These are phyloP conservation scores for Vidua chalybeata DNA, from an alignment of 2,113 vertebrate genomes.

Conservation along the genomic window DNA sequence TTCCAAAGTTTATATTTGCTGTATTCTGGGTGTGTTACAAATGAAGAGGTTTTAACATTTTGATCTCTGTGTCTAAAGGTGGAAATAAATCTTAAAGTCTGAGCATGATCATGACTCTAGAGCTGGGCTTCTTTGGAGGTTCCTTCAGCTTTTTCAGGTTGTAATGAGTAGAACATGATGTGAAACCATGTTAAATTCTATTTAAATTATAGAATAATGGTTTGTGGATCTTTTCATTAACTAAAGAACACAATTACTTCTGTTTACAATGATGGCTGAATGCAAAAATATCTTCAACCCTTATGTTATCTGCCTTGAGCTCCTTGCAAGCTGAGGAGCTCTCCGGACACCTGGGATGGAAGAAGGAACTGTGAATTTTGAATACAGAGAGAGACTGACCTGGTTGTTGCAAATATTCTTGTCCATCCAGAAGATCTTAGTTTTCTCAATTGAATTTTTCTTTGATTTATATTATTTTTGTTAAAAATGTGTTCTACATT, in stretches of 20 bases:
- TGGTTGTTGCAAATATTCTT: neutral
- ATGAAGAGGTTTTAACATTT: constrained; percentile 26
- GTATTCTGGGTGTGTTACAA: neutral
- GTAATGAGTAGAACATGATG: too few species aligned
- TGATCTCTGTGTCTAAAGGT: neutral
- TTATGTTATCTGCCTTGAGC: neutral
- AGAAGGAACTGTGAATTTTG: neutral
- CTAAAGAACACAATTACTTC: neutral
- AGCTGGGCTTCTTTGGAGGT: neutral
- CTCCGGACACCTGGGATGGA: neutral
- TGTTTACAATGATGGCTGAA: neutral
- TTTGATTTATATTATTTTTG: neutral
- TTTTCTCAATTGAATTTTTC: neutral
- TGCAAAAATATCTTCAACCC: neutral
- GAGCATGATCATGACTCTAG: neutral
- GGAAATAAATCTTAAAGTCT: neutral
- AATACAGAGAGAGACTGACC: neutral
- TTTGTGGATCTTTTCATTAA: neutral
- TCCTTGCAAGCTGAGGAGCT: neutral
- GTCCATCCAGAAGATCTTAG: neutral
- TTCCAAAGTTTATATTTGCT: neutral
- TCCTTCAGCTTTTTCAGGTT: neutral
- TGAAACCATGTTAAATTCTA: rapidly evolving
- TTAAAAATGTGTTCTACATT: neutral
- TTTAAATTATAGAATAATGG: neutral